phyloP scores from a whole-genome alignment of 2,888 invertebrate species.

The Bombylius discolor region DNA sequence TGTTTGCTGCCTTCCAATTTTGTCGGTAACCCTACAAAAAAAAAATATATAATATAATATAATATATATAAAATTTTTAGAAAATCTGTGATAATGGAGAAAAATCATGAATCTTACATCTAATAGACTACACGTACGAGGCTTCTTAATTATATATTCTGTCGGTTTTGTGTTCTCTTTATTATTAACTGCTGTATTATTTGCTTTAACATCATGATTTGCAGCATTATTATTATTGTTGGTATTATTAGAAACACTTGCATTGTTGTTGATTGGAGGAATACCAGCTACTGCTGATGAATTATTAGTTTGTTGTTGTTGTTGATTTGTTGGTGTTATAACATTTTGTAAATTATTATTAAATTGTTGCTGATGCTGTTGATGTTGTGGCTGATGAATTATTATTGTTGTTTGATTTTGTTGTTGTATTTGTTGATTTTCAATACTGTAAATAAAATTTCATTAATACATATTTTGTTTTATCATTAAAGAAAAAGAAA shows the following conservation, averaged over 20 bases:
- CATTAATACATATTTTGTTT: not conserved
- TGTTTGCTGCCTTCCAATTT: conserved; percentile 58
- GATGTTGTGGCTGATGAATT: conserved; percentile 18
- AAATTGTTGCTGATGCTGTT: conserved; percentile 8
- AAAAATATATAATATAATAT: not conserved
- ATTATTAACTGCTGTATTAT: conserved; percentile 18
- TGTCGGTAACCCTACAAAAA: conserved; percentile 49
- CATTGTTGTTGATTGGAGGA: not conserved
- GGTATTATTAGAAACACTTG: not conserved
- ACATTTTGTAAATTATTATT: no score
- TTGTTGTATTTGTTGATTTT: conserved; percentile 25
- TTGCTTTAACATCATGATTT: not conserved
- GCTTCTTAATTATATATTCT: conserved; percentile 32
- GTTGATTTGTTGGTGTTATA: not conserved
- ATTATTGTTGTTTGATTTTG: conserved; percentile 4
- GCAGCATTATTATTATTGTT: not conserved
- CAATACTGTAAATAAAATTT: conserved; percentile 22
- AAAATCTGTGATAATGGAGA: no score
- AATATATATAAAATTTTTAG: no score
- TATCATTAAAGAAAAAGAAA: not conserved
- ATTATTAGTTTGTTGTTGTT: conserved; percentile 3
- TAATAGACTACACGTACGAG: conserved; percentile 29
- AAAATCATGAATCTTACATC: conserved; percentile 22
- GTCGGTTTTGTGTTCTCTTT: conserved; percentile 34
- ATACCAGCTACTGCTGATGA: conserved; percentile 3